Evolutionary conservation across 2,113 vertebrate genomes (phyloP).

Genomic region (Elephas maximus): DNA sequence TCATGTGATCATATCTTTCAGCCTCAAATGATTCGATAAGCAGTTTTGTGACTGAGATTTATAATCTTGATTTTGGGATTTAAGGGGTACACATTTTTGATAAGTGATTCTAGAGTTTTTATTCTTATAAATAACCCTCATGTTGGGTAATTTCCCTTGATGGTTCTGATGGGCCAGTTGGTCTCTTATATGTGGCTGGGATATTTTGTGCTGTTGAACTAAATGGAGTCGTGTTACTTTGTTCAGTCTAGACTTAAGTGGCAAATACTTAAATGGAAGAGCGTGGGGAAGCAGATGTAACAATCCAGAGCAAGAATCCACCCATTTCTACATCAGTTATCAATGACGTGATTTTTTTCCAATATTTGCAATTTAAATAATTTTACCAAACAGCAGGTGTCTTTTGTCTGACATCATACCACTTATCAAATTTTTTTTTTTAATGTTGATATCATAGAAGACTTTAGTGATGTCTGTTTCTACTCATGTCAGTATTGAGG

Average conservation of each 20-base stretch:
- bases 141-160: background rate
- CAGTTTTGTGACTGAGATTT: background rate
- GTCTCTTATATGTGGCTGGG: background rate
- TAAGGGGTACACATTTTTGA: background rate
- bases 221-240: background rate
- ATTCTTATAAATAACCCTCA: background rate
- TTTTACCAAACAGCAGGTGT: background rate
- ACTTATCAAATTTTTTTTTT: background rate
- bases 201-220: background rate
- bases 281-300: background rate
- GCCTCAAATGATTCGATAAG: background rate
- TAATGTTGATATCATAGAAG: background rate
- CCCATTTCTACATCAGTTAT: background rate
- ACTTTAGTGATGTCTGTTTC: background rate
- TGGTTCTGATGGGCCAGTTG: background rate
- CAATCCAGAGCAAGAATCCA: background rate
- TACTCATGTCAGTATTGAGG: background rate
- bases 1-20: background rate
- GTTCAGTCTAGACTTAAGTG: background rate
- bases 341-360: background rate
- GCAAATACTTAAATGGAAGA: background rate
- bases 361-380: background rate
- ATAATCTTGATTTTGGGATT: slow-evolving; percentile 1
- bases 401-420: background rate
- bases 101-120: background rate